Evolutionary conservation across 2,888 invertebrate species (phyloP), one percentile per base, ranked within the genome.

Genomic region (Trachelus stipa): DNA sequence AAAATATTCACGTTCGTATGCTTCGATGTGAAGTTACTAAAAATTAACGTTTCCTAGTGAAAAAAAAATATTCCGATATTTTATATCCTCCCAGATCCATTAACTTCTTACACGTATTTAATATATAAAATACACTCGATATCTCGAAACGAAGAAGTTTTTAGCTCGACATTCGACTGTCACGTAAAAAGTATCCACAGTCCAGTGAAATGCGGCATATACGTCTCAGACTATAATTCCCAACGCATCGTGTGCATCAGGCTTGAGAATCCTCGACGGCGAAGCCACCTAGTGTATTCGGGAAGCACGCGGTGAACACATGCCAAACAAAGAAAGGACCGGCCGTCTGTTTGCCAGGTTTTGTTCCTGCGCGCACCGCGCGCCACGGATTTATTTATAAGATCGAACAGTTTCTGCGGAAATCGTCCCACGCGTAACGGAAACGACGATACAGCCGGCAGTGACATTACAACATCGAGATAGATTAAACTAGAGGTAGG

Each of bases 381-480:
- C 71, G 71, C 31, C 34, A 71, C 71, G 15, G 71, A 34, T 71
- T 71, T 71, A 71, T 71, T 71, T 71, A 71, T 71, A 71, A 71
- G 34, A 71, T 71, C 71, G 71, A 71, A 34, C 34, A 12, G 33
- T 31, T 71, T 71, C 71, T 71, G 56, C 56, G 56, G 56, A 56
- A 56, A 56, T 56, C 56, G 56, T 56, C 56, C 56, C 56, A 56
- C 56, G 56, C 56, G 23, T 56, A 56, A 56, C 56, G 56, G 56
- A 56, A 56, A 56, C 56, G 23, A 56, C 56, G 56, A 56, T 23
- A 56, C 23, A 23, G 56, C 56, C 56, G 23, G 56, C 56, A 56
- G 56, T 56, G 56, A 23, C 56, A 56, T 56, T 56, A 56, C 23
- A 23, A 56, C 56, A 23, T 9, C 56, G 6, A 56, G 2, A 56